Base-by-base conservation (phyloP, 2,888 invertebrate genomes). In the Branchipolynoe longqiensis region DNA sequence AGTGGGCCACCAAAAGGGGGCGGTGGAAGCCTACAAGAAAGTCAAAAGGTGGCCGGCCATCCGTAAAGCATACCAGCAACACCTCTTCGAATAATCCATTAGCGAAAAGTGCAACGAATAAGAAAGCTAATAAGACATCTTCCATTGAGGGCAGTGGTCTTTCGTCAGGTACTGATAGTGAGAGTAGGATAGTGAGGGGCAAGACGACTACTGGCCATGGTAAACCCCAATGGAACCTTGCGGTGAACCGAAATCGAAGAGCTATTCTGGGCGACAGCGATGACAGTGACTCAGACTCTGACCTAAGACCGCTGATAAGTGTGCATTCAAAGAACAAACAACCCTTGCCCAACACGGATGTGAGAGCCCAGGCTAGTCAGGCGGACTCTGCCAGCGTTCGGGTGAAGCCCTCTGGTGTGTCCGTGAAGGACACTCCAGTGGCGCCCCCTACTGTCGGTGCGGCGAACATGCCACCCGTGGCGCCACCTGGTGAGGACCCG, bases 261-360 rank as follows among this genome's bases (percentile, higher is more conserved):
- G 69, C 69, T 14, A 69, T 69, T 38, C 14, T 33, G 1, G 69
- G 36, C 22, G 62, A 62, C 62, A 62, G 62, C 22, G 33, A 31
- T 1, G 69, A 69, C 18, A 69, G 36, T 69, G 69, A 38, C 36
- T 31, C 69, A 22, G 69, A 69, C 36, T 69, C 38, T 1, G 69
- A 69, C 18, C 38, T 38, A 6, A 38, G 69, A 22, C 4, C 25
- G 36, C 12, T 69, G 38, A 58, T 18, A 22, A 33, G 69, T 69
- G 12, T 36, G 38, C 3, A 14, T 0, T 1, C 62, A 62, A 33
- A 36, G 38, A 69, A 38, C 18, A 69, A 33, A 69, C 8, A 33
- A 25, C 3, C 31, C 62, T 25, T 62, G 12, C 33, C 36, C 69
- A 69, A 33, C 4, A n/a, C 58, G 14, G 58, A 58, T 4, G 22